Evolutionary conservation across 2,797 vertebrate species (phyloP).

Genomic region (Macrochelys suwanniensis): DNA sequence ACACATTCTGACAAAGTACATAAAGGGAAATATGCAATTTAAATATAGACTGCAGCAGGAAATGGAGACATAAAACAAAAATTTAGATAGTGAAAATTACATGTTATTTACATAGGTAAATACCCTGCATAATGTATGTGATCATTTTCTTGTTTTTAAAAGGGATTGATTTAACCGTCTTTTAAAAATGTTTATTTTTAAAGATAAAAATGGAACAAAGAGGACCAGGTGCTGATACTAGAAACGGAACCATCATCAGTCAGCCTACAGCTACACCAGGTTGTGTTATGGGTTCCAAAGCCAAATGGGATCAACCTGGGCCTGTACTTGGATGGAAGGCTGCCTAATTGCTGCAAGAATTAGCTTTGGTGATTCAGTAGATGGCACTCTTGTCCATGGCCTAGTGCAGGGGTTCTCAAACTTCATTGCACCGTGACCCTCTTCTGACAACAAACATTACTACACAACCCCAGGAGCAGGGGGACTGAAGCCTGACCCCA

Average conservation of each 20-base stretch:
- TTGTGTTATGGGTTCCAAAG: neutral
- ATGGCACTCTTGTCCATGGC: neutral
- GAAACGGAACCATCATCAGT: neutral
- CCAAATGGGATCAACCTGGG: neutral
- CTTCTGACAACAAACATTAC: too few species aligned
- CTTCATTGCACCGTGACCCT: too few species aligned
- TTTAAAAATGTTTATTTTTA: neutral
- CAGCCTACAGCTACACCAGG: neutral
- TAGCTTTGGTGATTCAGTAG: neutral
- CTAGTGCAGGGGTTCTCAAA: too few species aligned
- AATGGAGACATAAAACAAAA: conserved; percentile 68
- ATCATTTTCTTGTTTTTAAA: conserved; percentile 43
- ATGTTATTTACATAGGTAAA: conserved; percentile 75
- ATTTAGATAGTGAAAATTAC: conserved; percentile 69
- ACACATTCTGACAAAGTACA: conserved; percentile 56
- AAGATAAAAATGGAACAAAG: neutral
- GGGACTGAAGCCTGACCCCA: too few species aligned
- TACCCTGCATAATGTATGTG: conserved; percentile 21
- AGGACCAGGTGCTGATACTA: neutral
- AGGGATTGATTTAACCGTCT: conserved; percentile 45
- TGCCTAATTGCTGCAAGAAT: neutral
- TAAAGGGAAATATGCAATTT: conserved; percentile 70
- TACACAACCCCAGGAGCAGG: too few species aligned
- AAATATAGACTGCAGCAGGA: conserved; percentile 71
- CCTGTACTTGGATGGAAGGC: neutral